These are phyloP conservation scores for Triops longicaudatus DNA, from an alignment of 1,140 invertebrate genomes.

Conservation along the genomic window DNA sequence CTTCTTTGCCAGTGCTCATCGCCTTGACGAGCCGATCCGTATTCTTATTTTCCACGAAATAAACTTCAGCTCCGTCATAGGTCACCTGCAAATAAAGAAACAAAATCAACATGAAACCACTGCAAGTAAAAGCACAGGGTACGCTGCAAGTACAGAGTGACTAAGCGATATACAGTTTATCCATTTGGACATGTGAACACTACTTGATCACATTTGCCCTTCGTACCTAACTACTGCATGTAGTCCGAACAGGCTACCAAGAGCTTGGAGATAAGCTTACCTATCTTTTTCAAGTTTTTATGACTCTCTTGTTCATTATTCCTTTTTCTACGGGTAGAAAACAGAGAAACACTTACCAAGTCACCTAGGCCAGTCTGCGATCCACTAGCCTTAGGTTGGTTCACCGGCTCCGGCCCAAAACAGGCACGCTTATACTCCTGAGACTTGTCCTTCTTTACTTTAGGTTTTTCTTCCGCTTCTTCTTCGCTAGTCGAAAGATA, in stretches of 20 bases:
- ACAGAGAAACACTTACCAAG: not conserved
- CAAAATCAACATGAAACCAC: not conserved
- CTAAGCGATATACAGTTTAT: too few relatives aligned
- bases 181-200: conserved; percentile 36
- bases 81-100: not conserved
- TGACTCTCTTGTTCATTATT: conserved; percentile 14
- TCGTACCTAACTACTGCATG: conserved; percentile 28
- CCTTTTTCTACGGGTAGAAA: not conserved
- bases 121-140: too few relatives aligned
- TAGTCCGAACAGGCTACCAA: not conserved
- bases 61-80: conserved; percentile 19
- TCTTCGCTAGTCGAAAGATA: conserved; percentile 31
- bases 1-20: conserved; percentile 56
- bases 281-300: not conserved
- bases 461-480: not conserved
- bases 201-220: conserved; percentile 54
- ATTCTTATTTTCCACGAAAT: conserved; percentile 26
- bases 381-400: not conserved
- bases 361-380: not conserved
- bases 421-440: conserved; percentile 32
- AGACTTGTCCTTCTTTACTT: conserved; percentile 17
- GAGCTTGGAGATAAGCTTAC: conserved; percentile 1
- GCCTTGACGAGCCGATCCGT: conserved; percentile 55
- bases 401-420: conserved; percentile 31
- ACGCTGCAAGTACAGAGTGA: not conserved